Percentiles rank a stretch among this genome's conserved stretches.
Conservation (phyloP, 2,888 invertebrate genomes). For the Schrankia costaestrigalis region DNA sequence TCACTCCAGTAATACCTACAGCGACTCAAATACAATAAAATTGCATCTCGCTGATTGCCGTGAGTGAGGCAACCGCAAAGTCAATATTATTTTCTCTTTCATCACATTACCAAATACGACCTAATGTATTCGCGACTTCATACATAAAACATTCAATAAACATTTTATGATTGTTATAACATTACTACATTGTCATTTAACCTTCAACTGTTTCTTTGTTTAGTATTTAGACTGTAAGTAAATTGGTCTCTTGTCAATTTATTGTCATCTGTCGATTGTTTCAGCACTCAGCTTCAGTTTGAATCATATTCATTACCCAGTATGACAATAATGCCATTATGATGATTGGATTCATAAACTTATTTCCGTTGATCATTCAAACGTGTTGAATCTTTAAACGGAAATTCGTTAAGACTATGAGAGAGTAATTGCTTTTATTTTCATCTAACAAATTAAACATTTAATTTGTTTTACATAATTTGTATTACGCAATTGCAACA, state of each 20-base stretch:
- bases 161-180: slow-evolving; percentile 30
- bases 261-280: slow-evolving; percentile 41
- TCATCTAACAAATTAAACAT: slow-evolving; percentile 19
- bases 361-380: slow-evolving; percentile 6
- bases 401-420: slow-evolving; percentile 21
- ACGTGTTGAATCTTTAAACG: slow-evolving; percentile 15
- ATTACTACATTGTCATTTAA: slow-evolving; percentile 39
- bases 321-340: slow-evolving; percentile 10
- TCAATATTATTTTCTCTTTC: slow-evolving; percentile 62
- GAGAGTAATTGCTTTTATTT: slow-evolving; percentile 27
- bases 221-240: slow-evolving; percentile 54
- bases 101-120: slow-evolving; percentile 56
- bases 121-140: slow-evolving; percentile 50
- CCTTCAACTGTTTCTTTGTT: slow-evolving; percentile 55
- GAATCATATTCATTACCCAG: slow-evolving; percentile 6
- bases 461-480: slow-evolving; percentile 22
- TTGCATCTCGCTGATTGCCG: slow-evolving; percentile 50
- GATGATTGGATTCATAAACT: slow-evolving; percentile 16
- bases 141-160: slow-evolving; percentile 41
- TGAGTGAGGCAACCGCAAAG: slow-evolving; percentile 47
- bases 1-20: slow-evolving; percentile 44
- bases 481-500: slow-evolving; percentile 22
- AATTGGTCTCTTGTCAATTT: slow-evolving; percentile 52
- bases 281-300: slow-evolving; percentile 15
- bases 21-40: slow-evolving; percentile 35